Conservation (phyloP, 92 coral and sea anemone genomes). For the Pocillopora meandrina region DNA sequence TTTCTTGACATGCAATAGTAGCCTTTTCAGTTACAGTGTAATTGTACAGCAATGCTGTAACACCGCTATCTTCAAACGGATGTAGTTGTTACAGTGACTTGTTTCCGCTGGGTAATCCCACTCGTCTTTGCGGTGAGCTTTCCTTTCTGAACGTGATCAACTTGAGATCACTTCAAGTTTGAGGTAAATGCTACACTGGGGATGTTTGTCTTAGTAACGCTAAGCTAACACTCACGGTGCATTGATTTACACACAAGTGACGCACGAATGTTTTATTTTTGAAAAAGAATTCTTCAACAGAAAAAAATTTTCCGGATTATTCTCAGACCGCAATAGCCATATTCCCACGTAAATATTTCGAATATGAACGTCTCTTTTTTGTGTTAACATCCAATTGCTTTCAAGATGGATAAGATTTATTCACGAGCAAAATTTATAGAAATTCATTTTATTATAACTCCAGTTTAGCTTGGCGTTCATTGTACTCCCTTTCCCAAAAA, state of each 20-base stretch:
- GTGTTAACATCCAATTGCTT: background rate
- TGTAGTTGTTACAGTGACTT: background rate
- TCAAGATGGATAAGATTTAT: too few species aligned
- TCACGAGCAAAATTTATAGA: background rate
- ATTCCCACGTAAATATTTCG: background rate
- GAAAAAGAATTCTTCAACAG: background rate
- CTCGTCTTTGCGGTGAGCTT: background rate
- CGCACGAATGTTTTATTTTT: background rate
- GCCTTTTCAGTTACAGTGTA: background rate
- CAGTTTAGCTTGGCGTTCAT: background rate
- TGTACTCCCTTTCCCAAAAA: background rate
- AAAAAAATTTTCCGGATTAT: background rate
- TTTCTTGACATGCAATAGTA: too few species aligned
- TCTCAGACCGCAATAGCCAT: conserved; percentile 5
- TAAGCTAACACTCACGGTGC: background rate
- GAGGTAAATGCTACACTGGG: background rate
- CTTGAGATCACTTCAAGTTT: background rate
- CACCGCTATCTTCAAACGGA: background rate
- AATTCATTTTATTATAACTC: background rate
- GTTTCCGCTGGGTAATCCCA: background rate
- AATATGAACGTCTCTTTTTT: background rate
- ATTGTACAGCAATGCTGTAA: background rate
- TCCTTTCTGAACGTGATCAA: conserved; percentile 9
- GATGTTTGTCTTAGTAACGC: background rate
- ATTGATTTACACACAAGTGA: background rate